phyloP scores from a whole-genome alignment of 2,797 vertebrate genomes.

The Pogonophryne albipinna region DNA sequence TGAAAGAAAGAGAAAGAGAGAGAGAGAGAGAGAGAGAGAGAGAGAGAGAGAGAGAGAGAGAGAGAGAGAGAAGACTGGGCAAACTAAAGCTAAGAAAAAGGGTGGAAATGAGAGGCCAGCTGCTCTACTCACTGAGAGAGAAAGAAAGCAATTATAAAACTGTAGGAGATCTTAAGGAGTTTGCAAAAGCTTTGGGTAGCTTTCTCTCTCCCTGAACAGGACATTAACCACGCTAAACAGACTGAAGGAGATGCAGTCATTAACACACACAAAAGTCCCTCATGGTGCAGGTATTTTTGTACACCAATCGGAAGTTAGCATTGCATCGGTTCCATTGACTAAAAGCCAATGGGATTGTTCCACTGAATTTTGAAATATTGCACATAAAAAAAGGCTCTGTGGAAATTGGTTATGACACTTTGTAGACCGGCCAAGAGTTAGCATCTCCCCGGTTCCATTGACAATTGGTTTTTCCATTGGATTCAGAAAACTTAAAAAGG shows the following conservation, averaged over 20 bases:
- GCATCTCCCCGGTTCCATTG: no score
- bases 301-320: no score
- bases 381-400: no score
- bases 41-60: constrained; percentile 17
- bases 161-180: constrained; percentile 40
- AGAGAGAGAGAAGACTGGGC: constrained; percentile 21
- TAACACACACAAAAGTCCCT: constrained; percentile 6
- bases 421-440: no score
- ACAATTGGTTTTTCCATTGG: no score
- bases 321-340: no score
- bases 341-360: no score
- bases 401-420: no score
- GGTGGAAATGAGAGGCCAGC: constrained; percentile 39
- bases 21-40: constrained; percentile 24
- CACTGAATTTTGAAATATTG: no score
- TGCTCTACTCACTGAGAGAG: constrained; percentile 31
- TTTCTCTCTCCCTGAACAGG: constrained; percentile 9
- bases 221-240: constrained; percentile 23
- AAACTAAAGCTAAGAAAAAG: constrained; percentile 39
- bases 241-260: constrained; percentile 28
- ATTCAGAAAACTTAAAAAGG: no score
- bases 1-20: constrained; percentile 35
- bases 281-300: no score
- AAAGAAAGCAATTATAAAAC: constrained; percentile 60
- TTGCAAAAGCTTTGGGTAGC: constrained; percentile 12